Percentiles rank a stretch among this genome's conserved stretches.
Evolutionary conservation across 2,113 vertebrate genomes (phyloP).

Genomic region (Deroptyus accipitrinus): DNA sequence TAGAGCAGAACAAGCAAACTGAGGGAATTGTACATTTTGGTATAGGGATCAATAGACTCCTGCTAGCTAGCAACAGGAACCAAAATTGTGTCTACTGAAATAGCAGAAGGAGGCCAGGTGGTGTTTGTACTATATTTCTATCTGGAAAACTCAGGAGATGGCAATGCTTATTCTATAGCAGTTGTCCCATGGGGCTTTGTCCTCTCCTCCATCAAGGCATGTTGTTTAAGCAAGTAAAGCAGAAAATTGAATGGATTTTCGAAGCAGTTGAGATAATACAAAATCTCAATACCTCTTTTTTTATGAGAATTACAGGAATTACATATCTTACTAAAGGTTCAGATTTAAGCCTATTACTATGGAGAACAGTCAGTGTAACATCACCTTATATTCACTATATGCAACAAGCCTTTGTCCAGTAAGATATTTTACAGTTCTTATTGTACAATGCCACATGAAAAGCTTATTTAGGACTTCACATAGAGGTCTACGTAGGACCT

Average conservation of each 20-base stretch:
- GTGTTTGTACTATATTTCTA: rapidly evolving
- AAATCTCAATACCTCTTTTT: background rate
- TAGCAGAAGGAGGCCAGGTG: background rate
- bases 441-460: background rate
- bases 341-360: background rate
- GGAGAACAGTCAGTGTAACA: background rate
- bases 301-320: background rate
- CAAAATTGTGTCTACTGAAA: background rate
- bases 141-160: background rate
- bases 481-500: background rate
- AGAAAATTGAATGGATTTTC: background rate
- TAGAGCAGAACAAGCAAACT: background rate
- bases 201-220: background rate
- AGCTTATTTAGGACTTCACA: background rate
- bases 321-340: background rate
- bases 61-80: background rate
- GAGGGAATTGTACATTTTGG: background rate
- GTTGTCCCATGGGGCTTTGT: rapidly evolving
- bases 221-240: background rate
- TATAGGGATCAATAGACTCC: background rate
- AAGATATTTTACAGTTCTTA: background rate
- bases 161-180: background rate
- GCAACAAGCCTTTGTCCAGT: background rate
- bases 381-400: background rate
- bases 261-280: background rate